Evolutionary conservation across 2,888 invertebrate species (phyloP).

Genomic region (Andrena bicolor): DNA sequence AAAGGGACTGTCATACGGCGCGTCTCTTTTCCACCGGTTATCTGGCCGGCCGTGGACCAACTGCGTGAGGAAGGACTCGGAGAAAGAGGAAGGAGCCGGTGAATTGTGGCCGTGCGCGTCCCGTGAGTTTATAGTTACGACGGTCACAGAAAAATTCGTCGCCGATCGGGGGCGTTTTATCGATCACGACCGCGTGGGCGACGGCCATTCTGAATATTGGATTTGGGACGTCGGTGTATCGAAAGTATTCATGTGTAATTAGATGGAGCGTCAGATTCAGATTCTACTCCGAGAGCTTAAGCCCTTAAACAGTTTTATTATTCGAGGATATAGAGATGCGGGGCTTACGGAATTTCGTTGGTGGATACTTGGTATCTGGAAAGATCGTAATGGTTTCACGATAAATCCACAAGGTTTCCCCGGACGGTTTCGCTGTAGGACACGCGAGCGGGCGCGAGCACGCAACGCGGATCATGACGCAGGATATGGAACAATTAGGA

Average conservation of each 20-base stretch:
- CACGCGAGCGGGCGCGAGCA: conserved; percentile 7
- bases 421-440: neutral
- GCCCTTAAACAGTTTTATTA: too few relatives aligned
- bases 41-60: conserved; percentile 5
- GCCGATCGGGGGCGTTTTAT: conserved; percentile 14
- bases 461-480: conserved; percentile 30
- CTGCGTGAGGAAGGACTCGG: conserved; percentile 4
- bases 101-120: conserved; percentile 10
- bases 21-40: conserved; percentile 48
- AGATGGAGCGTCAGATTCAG: too few relatives aligned
- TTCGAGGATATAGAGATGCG: too few relatives aligned
- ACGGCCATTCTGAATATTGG: conserved; percentile 1
- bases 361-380: neutral
- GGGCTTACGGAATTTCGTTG: too few relatives aligned
- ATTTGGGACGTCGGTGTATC: neutral
- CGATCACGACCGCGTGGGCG: neutral
- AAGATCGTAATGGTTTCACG: neutral
- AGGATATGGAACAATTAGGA: conserved; percentile 63
- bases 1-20: conserved; percentile 53
- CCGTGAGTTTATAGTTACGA: conserved; percentile 6
- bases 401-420: neutral
- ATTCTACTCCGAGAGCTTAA: too few relatives aligned
- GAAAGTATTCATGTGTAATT: neutral
- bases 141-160: conserved; percentile 14
- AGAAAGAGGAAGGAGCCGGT: conserved; percentile 19